These are phyloP conservation scores for Rutpela maculata DNA, from an alignment of 2,888 invertebrate genomes.

Conservation along the genomic window DNA sequence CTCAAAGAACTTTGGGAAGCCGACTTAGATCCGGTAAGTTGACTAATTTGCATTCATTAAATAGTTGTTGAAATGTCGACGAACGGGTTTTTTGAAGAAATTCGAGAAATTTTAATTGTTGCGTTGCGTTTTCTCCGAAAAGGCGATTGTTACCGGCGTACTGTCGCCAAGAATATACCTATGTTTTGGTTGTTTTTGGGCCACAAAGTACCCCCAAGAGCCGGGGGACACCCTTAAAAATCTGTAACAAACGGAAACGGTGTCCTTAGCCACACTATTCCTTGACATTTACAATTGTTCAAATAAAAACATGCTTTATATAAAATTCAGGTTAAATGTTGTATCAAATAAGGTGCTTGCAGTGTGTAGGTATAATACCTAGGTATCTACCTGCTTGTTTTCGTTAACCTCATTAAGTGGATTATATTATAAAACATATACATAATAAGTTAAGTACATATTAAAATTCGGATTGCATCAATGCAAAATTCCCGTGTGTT, in stretches of 20 bases:
- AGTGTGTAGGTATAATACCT: no score
- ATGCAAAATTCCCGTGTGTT: no score
- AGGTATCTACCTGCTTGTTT: no score
- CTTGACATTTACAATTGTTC: not conserved
- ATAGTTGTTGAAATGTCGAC: constrained; percentile 9
- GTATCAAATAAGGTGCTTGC: no score
- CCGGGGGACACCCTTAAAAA: not conserved
- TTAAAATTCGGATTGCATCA: no score
- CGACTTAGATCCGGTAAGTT: constrained; percentile 88
- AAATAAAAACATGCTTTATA: not conserved
- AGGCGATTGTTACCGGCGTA: not conserved
- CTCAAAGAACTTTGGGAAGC: constrained; percentile 86
- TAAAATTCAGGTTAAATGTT: no score
- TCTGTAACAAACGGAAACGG: not conserved
- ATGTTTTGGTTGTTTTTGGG: not conserved
- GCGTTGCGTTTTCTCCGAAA: not conserved
- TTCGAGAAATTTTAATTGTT: constrained; percentile 13
- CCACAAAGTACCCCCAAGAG: not conserved
- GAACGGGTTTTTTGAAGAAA: constrained; percentile 21
- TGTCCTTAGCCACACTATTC: not conserved
- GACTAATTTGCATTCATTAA: constrained; percentile 23
- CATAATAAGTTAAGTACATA: no score
- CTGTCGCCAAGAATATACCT: not conserved
- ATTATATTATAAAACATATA: no score
- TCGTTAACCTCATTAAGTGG: no score